Evolutionary conservation across 1,140 invertebrate genomes (phyloP), one percentile per base, ranked within the genome.

Genomic region (Drosophila neocordata): DNA sequence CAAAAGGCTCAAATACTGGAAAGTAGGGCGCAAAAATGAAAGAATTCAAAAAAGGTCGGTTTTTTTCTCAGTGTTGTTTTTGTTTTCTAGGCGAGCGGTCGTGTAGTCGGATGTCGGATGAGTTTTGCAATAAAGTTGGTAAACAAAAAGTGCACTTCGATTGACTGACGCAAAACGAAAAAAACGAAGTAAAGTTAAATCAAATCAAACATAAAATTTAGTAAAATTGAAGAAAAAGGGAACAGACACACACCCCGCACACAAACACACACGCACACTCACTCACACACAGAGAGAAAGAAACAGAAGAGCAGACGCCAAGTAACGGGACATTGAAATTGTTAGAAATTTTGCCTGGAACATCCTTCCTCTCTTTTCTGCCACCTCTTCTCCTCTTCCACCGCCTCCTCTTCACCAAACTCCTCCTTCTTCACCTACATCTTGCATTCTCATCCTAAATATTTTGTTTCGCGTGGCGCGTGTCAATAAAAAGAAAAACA

Each of bases 401-500:
- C 7, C 15, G 13, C 41, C 41, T 48, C 15, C 18, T 20, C 15
- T 20, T 48, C 41, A 31, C 4, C 27, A 3, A 31, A 31, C 27
- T 31, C 5, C 27, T 31, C 8, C 37, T 38, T n/a, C 37, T 48
- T 20, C 41, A 11, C 41, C 8, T 8, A 11, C 15, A 18, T 20
- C 13, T 48, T 4, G 41, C 18, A 48, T 48, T 48, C 41, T 18
- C 15, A 48, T 48, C 8, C 41, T 48, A 48, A 48, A 48, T 11
- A 48, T 52, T 48, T 62, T 18, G 27, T 51, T 59, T 31, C 44
- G 44, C 38, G 60, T 62, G 59, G 59, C 44, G 60, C 60, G 44
- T 62, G 60, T 62, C 38, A 65, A 65, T 56, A 51, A 64, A 62
- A 62, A 57, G 37, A n/a, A 20, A 44, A 62, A 68, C 18, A 27